Evolutionary conservation across 64 coral and sea anemone genomes (phyloP).

Genomic region (Pachyseris speciosa): DNA sequence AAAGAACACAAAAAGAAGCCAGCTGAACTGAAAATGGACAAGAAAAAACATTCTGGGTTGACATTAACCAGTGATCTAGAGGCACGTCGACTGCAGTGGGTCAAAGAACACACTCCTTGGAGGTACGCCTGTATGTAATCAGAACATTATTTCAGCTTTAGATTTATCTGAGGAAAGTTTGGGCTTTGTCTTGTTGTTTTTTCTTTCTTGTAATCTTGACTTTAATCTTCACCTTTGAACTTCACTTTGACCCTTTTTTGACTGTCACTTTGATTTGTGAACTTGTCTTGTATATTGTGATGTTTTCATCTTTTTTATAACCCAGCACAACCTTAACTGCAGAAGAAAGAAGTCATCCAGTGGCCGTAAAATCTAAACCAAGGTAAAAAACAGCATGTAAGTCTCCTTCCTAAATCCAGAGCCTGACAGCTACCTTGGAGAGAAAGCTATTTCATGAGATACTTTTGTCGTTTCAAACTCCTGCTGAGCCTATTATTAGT

Average conservation of each 20-base stretch:
- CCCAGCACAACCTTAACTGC: slow-evolving; percentile 22
- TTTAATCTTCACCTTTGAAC: neutral
- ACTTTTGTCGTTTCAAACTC: no score
- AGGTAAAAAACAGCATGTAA: slow-evolving; percentile 55
- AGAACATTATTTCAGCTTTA: no score
- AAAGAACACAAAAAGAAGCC: slow-evolving; percentile 1
- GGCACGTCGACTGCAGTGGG: slow-evolving; percentile 60
- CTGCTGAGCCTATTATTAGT: no score
- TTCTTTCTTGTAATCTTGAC: neutral
- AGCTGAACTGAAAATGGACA: neutral
- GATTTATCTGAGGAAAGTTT: no score
- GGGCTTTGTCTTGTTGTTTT: neutral
- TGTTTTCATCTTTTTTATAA: neutral
- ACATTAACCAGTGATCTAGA: slow-evolving; percentile 46
- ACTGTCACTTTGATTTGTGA: neutral
- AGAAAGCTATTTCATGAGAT: no score
- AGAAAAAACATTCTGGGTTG: slow-evolving; percentile 16
- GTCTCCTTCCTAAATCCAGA: no score
- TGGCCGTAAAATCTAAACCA: slow-evolving; percentile 46
- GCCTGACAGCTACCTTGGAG: no score
- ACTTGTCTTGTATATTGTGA: neutral
- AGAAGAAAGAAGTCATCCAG: slow-evolving; percentile 77
- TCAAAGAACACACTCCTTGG: slow-evolving; percentile 71
- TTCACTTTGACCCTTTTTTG: neutral
- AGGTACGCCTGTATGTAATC: no score